phyloP scores from a whole-genome alignment of 2,113 vertebrate species.

The Oophaga pumilio region DNA sequence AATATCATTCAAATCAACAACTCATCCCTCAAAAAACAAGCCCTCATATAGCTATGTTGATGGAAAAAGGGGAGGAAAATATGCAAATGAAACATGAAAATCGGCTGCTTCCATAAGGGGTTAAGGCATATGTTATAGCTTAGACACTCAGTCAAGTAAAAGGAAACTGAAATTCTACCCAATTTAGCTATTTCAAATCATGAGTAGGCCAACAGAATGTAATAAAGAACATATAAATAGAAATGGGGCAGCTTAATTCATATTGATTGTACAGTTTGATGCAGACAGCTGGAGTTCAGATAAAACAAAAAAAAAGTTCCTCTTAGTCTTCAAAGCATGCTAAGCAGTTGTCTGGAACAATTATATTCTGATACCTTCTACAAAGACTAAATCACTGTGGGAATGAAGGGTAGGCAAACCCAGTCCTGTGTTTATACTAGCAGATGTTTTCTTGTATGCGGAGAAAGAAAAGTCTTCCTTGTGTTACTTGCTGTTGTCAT shows the following conservation, averaged over 20 bases:
- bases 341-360: constrained; percentile 68
- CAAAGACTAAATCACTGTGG: constrained; percentile 61
- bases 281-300: constrained; percentile 69
- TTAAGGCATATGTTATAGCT: not conserved
- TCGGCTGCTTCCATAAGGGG: too few relatives aligned
- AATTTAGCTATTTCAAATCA: constrained; percentile 63
- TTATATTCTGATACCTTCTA: constrained; percentile 61
- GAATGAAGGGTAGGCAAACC: constrained; percentile 57
- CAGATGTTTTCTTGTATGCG: constrained; percentile 58
- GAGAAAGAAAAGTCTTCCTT: constrained; percentile 1
- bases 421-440: constrained; percentile 59
- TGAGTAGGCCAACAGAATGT: constrained; percentile 65
- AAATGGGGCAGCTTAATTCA: constrained; percentile 69
- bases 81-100: too few relatives aligned
- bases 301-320: constrained; percentile 70
- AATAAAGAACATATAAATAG: constrained; percentile 66
- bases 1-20: too few relatives aligned
- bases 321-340: constrained; percentile 69
- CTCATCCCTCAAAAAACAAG: too few relatives aligned
- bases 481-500: not conserved
- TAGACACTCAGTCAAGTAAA: not conserved
- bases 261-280: constrained; percentile 70
- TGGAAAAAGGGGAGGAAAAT: too few relatives aligned
- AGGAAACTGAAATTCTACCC: constrained; percentile 30
- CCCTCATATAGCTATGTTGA: too few relatives aligned